These are phyloP conservation scores for Asbolus verrucosus DNA, from an alignment of 1,140 invertebrate species.

Conservation along the genomic window DNA sequence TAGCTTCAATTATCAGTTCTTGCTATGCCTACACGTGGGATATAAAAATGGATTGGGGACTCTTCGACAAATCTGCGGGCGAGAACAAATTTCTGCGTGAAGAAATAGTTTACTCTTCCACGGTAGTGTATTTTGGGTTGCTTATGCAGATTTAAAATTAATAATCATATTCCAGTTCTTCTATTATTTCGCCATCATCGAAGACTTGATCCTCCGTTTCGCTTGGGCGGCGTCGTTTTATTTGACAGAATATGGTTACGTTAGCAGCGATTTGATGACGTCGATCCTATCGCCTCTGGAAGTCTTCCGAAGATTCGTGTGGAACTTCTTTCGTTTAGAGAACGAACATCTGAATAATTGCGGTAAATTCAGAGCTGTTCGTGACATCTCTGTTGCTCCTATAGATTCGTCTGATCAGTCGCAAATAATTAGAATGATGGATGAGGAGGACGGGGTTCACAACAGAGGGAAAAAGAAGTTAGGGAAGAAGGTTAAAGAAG, in stretches of 20 bases:
- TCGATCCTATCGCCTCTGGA: conserved; percentile 85
- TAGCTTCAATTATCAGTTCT: conserved; percentile 80
- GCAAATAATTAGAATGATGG: conserved; percentile 80
- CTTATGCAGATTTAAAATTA: neutral
- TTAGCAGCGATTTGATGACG: conserved; percentile 81
- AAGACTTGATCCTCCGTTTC: conserved; percentile 87
- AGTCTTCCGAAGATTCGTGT: conserved; percentile 89
- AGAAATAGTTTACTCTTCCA: conserved; percentile 83
- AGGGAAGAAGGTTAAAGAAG: conserved; percentile 68
- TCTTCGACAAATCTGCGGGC: conserved; percentile 88
- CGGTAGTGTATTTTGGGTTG: conserved; percentile 65
- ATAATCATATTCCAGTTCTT: conserved; percentile 75
- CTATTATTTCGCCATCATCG: conserved; percentile 95
- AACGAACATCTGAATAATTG: conserved; percentile 96
- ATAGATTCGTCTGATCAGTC: conserved; percentile 82
- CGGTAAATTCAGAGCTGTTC: conserved; percentile 91
- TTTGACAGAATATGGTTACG: conserved; percentile 78
- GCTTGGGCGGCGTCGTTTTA: conserved; percentile 84
- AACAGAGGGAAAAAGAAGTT: conserved; percentile 69
- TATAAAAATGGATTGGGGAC: conserved; percentile 98
- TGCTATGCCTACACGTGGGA: conserved; percentile 95
- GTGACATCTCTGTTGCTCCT: conserved; percentile 91
- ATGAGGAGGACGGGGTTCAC: conserved; percentile 74
- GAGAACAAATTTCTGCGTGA: conserved; percentile 85
- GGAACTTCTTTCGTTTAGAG: conserved; percentile 94